These are phyloP conservation scores for Trachurus trachurus DNA, from an alignment of 2,797 vertebrate species.

Conservation along the genomic window DNA sequence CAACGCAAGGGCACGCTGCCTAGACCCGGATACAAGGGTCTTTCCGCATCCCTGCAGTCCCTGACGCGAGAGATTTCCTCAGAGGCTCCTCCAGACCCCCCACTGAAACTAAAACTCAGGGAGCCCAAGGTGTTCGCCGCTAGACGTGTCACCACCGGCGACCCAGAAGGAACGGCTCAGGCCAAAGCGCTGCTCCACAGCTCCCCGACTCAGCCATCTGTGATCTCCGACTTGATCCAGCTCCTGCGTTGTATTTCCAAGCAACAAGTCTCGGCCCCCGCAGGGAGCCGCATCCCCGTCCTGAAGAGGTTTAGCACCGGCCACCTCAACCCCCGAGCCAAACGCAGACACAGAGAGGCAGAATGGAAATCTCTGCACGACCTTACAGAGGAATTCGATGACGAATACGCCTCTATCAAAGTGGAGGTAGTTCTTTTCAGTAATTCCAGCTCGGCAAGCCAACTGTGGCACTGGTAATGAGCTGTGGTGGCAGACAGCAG, in stretches of 20 bases:
- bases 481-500: conserved; percentile 12
- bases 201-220: conserved; percentile 63
- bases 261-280: conserved; percentile 62
- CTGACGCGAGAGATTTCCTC: conserved; percentile 68
- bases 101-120: conserved; percentile 52
- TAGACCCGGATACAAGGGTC: conserved; percentile 62
- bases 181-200: conserved; percentile 50
- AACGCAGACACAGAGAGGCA: conserved; percentile 47
- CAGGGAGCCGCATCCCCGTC: conserved; percentile 84
- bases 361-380: conserved; percentile 79
- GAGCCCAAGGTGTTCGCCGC: conserved; percentile 43
- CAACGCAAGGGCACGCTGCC: conserved; percentile 67
- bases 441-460: conserved; percentile 17
- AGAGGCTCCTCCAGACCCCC: conserved; percentile 39
- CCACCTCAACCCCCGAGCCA: conserved; percentile 25
- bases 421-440: conserved; percentile 76
- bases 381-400: conserved; percentile 84
- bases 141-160: conserved; percentile 35
- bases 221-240: conserved; percentile 82
- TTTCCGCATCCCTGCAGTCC: conserved; percentile 78
- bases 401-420: conserved; percentile 82
- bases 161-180: conserved; percentile 55
- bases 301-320: conserved; percentile 53
- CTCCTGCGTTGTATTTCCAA: conserved; percentile 77
- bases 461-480: not conserved